Base-by-base conservation (phyloP, 2,888 invertebrate genomes). In the Hemithea aestivaria region DNA sequence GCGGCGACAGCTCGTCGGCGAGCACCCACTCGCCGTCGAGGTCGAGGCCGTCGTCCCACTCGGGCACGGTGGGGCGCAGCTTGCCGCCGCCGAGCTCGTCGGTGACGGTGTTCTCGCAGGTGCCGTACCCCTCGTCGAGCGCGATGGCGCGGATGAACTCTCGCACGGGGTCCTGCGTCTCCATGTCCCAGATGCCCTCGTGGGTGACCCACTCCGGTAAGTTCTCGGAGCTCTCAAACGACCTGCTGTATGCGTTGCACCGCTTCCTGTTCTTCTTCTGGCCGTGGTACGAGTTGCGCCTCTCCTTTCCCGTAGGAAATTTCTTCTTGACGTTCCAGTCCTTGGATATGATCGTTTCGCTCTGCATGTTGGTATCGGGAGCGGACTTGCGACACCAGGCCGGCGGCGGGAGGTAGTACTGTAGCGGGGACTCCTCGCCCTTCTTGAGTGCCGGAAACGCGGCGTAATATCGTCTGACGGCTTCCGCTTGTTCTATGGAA, bases 381-480 rank as follows among this genome's bases (percentile, higher is more conserved):
- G 77, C 69, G 29, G 62, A 35, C 54, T 74, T 78, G 35, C 77
- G 76, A 65, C 83, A 80, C 85, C 85, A 87, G 57, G 80, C 70
- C 12, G 87, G 85, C 41, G 85, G 81, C 52, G 85, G 83, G 53
- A 82, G 65, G 56, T 80, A 79, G 56, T 82, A 83, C 62, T 74
- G 81, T 67, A 73, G 58, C 16, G 80, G 81, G 41, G 81, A 77
- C 67, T 78, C 79, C 55, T 70, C 70, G 40, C 76, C 88, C 73
- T 89, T 89, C 53, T 87, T 91, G 63, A 90, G 85, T 60, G 92
- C 90, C 59, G 93, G 93, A 80, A 94, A 94, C 53, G 93, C 93
- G 66, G 92, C 91, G 88, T 92, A 93, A 73, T 93, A 93, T 75
- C 91, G 89, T 70, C 91, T 91, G 58, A 92, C 92, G 69, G 91